Evolutionary conservation across 2,797 vertebrate genomes (phyloP), one percentile per base, ranked within the genome.

Genomic region (Myripristis jacobus): DNA sequence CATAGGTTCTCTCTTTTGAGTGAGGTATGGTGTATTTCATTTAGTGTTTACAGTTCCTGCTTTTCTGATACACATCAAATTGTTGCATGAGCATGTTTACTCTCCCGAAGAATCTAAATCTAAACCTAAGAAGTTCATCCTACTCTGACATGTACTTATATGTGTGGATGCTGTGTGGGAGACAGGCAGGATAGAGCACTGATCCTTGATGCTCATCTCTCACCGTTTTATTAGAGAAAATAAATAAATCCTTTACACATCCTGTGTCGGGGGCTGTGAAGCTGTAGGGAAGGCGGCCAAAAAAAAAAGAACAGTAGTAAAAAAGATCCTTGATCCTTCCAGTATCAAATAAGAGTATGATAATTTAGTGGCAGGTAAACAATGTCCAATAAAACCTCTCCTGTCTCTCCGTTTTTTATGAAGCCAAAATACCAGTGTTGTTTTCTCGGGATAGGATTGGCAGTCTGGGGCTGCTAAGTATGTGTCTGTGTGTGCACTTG

Each of bases 341-440:
- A 77, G 52, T 83, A 83, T 78, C 74, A 79, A 75, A 85, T 86
- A 66, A 86, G 64, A 65, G 77, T 69, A 74, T 44, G 46, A 81
- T 82, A 72, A 60, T 66, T 84, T 82, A 83, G 72, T 80, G 65
- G 64, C 59, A 74, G 65, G 79, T 86, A 89, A 90, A 89, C 85
- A 87, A 76, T 52, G 68, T 72, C 77, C 83, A 87, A 88, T 86
- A 84, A 85, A 87, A 71, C 47, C 48, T 75, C 77, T 73, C 66
- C 47, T 46, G 27, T 29, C 53, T 62, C 58, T 70, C 83, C 75
- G 64, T 66, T 73, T 22, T n/a, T 73, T 75, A 77, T 75, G 52
- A 38, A 53, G 77, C 64, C 58, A 84, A 82, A 88, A 89, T 81
- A 90, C 73, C 36, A 65, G 66, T 81, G 75, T 81, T 75, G 80